A percentile compares a stretch with the other conserved stretches of the same genome.
Conservation (phyloP, 1,140 invertebrate genomes). For the Caenorhabditis tropicalis region DNA sequence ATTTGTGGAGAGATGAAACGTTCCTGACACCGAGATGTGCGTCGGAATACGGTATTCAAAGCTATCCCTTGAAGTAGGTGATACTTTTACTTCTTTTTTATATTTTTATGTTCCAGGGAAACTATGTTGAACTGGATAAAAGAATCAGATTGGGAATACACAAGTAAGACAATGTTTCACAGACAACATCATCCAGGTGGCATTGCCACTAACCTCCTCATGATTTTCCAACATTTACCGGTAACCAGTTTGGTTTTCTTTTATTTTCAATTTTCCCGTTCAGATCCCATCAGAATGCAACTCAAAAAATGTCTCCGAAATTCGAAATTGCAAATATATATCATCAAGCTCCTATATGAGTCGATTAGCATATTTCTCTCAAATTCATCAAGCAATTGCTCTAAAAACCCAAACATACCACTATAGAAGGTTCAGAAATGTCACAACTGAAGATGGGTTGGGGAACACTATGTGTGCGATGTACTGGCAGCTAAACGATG, state of each 20-base stretch:
- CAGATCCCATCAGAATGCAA: slow-evolving; percentile 47
- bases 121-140: slow-evolving; percentile 67
- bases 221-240: slow-evolving; percentile 69
- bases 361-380: slow-evolving; percentile 68
- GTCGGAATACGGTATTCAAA: slow-evolving; percentile 94
- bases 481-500: slow-evolving; percentile 98
- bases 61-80: slow-evolving; percentile 79
- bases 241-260: slow-evolving; percentile 58
- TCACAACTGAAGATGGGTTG: slow-evolving; percentile 63
- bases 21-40: slow-evolving; percentile 85
- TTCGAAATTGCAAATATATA: not conserved
- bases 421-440: slow-evolving; percentile 80
- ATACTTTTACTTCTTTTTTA: not conserved
- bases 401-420: slow-evolving; percentile 87
- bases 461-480: slow-evolving; percentile 86
- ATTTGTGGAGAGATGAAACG: slow-evolving; percentile 82
- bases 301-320: not conserved
- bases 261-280: not conserved
- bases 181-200: slow-evolving; percentile 84
- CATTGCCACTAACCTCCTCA: slow-evolving; percentile 73
- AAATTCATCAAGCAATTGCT: slow-evolving; percentile 85
- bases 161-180: slow-evolving; percentile 78
- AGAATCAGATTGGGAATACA: slow-evolving; percentile 76
- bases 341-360: slow-evolving; percentile 51
- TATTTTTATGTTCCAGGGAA: not conserved